Evolutionary conservation across 2,888 invertebrate genomes (phyloP), one percentile per base, ranked within the genome.

Genomic region (Ormyrus nitidulus): DNA sequence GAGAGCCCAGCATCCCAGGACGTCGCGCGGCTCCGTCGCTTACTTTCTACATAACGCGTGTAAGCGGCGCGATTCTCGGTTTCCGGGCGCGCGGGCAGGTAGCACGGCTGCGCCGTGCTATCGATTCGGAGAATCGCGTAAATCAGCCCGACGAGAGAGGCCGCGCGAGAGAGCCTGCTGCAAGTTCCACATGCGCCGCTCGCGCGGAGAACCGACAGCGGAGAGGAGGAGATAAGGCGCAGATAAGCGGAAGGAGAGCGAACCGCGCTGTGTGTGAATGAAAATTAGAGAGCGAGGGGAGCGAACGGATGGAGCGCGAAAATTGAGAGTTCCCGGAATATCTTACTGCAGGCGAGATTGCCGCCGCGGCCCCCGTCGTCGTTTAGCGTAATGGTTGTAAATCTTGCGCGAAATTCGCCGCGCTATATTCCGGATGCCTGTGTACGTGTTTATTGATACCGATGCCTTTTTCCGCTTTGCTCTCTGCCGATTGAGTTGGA

Each of bases 61-160:
- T 34, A 34, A 34, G 34, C 59, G 75, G 49, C 51, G 19, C 19
- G 73, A 79, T 80, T 75, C 82, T 71, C 54, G 59, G 66, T 77
- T 82, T 82, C 82, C 75, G 73, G 34, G 34, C 34, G 34, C 34
- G 80, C n/a, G 68, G 48, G 78, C 76, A 83, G 78, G 82, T 82
- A 83, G 34, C 34, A 34, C 34, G 34, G 34, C 4, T 2, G 4
- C 1, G 84, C 81, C 74, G 75, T 44, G 64, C 81, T 84, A 85
- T 84, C 85, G 82, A 82, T 84, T 82, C 84, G 69, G 72, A 64
- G 83, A 84, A 85, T 84, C 83, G 82, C 83, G 84, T 84, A 83
- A 85, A 84, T 83, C 85, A 83, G 80, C 34, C 34, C 11, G 53
- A 58, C 75, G 78, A 73, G 82, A 34, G 34, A 34, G 34, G 34